Conservation (phyloP, 23 tunicate species). For the Styela plicata region DNA sequence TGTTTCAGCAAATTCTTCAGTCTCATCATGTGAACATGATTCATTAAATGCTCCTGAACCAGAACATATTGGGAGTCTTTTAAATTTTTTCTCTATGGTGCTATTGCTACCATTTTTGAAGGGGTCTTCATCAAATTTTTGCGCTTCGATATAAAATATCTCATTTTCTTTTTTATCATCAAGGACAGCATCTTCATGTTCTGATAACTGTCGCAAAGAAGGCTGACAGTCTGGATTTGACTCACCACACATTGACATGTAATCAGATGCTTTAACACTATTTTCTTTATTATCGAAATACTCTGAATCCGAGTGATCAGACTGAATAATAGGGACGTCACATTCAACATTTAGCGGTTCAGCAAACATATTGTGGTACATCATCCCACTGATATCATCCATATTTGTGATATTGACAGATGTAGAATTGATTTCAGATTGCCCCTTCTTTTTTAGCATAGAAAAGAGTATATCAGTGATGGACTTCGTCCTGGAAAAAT, state of each 20-base stretch:
- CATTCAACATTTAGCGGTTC: conserved; percentile 12
- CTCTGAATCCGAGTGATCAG: conserved; percentile 15
- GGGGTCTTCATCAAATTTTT: background rate
- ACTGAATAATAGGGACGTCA: conserved; percentile 27
- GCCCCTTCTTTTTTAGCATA: background rate
- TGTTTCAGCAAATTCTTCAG: too few species aligned
- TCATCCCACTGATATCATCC: background rate
- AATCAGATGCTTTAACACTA: background rate
- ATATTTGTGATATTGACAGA: background rate
- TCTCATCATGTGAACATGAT: too few species aligned
- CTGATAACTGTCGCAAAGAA: background rate
- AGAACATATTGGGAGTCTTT: too few species aligned
- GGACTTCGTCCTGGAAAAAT: background rate
- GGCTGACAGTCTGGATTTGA: background rate
- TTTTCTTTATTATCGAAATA: background rate
- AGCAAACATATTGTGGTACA: conserved; percentile 20
- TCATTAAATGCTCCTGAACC: too few species aligned
- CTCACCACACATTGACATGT: conserved; percentile 13
- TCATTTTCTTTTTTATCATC: background rate
- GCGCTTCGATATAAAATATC: too few species aligned
- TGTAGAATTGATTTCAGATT: background rate
- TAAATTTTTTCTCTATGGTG: too few species aligned
- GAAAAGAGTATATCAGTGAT: background rate
- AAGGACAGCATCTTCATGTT: background rate
- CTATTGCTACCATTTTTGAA: background rate